phyloP scores from a whole-genome alignment of 2,797 vertebrate species.

The Bradypodion ventrale region DNA sequence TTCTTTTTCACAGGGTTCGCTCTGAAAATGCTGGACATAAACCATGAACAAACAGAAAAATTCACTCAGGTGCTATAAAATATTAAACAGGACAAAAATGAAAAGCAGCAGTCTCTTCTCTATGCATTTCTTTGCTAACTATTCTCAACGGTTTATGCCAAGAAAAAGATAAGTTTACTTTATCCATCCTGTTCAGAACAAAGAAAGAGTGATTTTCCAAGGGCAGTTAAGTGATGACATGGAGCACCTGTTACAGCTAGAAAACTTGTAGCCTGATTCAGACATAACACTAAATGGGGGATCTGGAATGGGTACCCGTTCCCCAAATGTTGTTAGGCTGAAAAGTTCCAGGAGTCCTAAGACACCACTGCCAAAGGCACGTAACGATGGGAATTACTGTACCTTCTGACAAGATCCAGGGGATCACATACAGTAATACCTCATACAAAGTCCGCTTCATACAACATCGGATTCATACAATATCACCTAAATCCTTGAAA shows the following conservation, averaged over 20 bases:
- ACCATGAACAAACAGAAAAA: not conserved
- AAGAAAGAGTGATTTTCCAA: not conserved
- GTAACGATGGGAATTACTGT: too few relatives aligned
- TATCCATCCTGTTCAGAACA: constrained; percentile 16
- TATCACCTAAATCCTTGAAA: too few relatives aligned
- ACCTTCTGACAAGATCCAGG: too few relatives aligned
- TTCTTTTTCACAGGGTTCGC: constrained; percentile 19
- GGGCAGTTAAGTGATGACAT: not conserved
- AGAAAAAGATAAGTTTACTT: constrained; percentile 21
- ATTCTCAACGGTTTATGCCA: constrained; percentile 26
- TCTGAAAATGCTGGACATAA: constrained; percentile 11
- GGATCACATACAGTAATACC: too few relatives aligned
- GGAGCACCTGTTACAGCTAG: constrained; percentile 34
- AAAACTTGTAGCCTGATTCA: not conserved
- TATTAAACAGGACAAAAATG: constrained; percentile 14
- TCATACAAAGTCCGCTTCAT: too few relatives aligned
- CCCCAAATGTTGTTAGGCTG: not conserved
- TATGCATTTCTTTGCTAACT: not conserved
- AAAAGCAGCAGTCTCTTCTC: not conserved
- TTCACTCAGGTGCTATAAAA: not conserved
- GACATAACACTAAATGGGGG: not conserved
- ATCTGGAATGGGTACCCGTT: not conserved
- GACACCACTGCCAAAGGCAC: not conserved
- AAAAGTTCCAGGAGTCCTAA: not conserved
- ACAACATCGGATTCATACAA: too few relatives aligned